Base-by-base conservation (phyloP, 2,797 vertebrate genomes). In the Trachurus trachurus region DNA sequence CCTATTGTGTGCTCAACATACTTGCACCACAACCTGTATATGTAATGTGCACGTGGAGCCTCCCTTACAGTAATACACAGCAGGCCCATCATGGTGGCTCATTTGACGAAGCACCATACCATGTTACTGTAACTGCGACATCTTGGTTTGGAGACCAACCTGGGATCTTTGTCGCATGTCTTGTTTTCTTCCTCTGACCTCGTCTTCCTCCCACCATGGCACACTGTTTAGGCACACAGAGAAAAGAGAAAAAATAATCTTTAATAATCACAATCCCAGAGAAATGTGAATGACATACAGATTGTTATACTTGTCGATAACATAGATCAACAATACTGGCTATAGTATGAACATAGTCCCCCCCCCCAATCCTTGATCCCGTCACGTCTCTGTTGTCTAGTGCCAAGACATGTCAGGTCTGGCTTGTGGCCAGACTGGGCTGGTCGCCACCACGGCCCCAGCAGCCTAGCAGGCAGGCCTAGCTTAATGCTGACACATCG, bases 401-500 rank as follows among this genome's bases (percentile, higher is more conserved):
- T 88, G 88, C 89, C 88, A 93, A 87, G 87, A 91, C 82, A 85
- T 93, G 91, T 91, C 92, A 89, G 81, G 83, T 83, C 88, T 92
- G 92, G 89, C 91, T 65, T 71, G 57, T 39, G 82, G 85, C 92
- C 93, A 94, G 89, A 68, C 90, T 88, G 90, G 88, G 89, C 92
- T 61, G 81, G 76, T 88, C 85, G 92, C 92, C 93, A 94, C 90
- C 75, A 78, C 74, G 26, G 91, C 83, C 91, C 87, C 60, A 88
- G 85, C 90, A 89, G 85, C 87, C 88, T 66, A 87, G 87, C 89
- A 93, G 87, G 86, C 83, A 81, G 80, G 86, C 80, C 88, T 60
- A 85, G 92, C 87, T 87, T 88, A 94, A 85, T 94, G 95, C 95
- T 94, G 94, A 95, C 93, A 93, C 92, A 92, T 88, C 89, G 83